Base-by-base conservation (phyloP, 2,888 invertebrate species). In the Drosophila trichaetosa region DNA sequence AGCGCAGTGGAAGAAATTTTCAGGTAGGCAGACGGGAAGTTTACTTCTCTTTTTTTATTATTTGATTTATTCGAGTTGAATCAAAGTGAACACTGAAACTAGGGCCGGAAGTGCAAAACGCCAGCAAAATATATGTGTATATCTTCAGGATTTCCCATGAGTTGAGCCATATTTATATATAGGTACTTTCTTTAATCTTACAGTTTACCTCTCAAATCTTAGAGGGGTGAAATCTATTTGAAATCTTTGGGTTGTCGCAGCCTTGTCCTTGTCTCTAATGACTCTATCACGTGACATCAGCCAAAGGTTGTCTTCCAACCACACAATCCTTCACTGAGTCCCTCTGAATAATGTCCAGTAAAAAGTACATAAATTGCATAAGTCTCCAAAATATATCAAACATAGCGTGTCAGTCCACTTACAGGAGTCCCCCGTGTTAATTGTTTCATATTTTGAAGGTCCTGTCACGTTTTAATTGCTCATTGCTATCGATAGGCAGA, bases 1-100 rank as follows among this genome's bases (percentile, higher is more conserved):
- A 91, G 77, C 90, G 92, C 56, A 85, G 91, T 62, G 87, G 91
- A 63, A 87, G 93, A 76, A 91, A 91, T 84, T 93, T 93, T 85
- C 92, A 93, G 92, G 93, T 93, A 88, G 92, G 92, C 69, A 73
- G 49, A 80, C 80, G 80, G 80, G 83, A 83, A 80, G 81, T 83
- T 57, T 21, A 68, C 24, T 52, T 69, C 60, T 34, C 5, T 27
- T 49, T 21, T 59, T n/a, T 46, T 31, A 53, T 8, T 24, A 49
- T 21, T 40, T 27, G 56, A 56, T 31, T 58, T 51, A 13, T 31
- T 48, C 62, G 46, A 49, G 29, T 63, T 58, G 60, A 71, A 71
- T 71, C 75, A 62, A 58, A 62, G 80, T 57, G 68, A 73, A 67
- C 73, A 46, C 58, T 58, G 38, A 42, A 60, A 61, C 75, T 62